phyloP scores from a whole-genome alignment of 2,797 vertebrate genomes.

The Schizothorax lantsangensis region DNA sequence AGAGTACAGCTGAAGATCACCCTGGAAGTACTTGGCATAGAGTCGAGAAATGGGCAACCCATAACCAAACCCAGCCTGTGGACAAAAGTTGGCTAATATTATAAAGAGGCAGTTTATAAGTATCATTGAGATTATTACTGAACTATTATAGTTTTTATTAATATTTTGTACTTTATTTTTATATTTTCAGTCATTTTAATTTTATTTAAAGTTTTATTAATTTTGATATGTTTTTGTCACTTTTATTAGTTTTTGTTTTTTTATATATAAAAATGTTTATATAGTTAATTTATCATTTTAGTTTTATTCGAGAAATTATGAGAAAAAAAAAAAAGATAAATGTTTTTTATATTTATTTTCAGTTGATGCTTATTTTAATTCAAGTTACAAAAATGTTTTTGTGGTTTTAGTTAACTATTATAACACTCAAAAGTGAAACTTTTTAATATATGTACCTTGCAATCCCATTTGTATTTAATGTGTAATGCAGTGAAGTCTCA shows the following conservation, averaged over 20 bases:
- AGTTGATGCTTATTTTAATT: neutral
- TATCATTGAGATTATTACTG: neutral
- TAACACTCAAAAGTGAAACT: too few species aligned
- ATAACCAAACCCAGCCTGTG: constrained; percentile 93
- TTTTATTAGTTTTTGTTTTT: neutral
- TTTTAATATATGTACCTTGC: neutral
- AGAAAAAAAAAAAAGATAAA: neutral
- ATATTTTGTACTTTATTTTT: neutral
- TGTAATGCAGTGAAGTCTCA: constrained; percentile 62
- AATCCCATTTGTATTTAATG: neutral
- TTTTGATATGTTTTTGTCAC: neutral
- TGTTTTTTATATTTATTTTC: too few species aligned
- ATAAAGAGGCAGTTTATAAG: neutral
- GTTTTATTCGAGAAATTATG: neutral
- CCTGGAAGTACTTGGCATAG: constrained; percentile 97
- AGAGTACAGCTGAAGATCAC: constrained; percentile 94
- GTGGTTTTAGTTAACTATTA: neutral
- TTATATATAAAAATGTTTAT: neutral
- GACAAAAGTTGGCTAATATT: constrained; percentile 39
- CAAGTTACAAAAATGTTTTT: too few species aligned
- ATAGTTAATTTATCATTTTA: neutral
- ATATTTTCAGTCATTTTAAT: neutral
- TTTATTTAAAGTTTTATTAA: neutral
- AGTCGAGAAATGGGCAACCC: constrained; percentile 94
- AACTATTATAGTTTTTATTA: neutral